A percentile compares a stretch with the other conserved stretches of the same genome.
Conservation (phyloP, 1,140 invertebrate species). For the Chelonus insularis region DNA sequence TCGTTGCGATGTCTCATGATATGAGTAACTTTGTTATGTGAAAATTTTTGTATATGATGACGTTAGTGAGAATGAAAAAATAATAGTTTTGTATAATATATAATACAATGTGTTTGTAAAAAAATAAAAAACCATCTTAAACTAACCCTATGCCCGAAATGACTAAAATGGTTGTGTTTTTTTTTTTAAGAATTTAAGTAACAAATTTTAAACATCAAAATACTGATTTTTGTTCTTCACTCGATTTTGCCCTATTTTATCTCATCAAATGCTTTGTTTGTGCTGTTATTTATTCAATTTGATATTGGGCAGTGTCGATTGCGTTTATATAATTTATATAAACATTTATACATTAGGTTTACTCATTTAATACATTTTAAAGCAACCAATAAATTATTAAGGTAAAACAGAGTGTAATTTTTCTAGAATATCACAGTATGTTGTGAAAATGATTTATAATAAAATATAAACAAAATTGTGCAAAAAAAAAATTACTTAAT, state of each 20-base stretch:
- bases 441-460: slow-evolving; percentile 1
- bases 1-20: slow-evolving; percentile 36
- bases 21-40: slow-evolving; percentile 36
- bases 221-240: slow-evolving; percentile 43
- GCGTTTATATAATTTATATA: not conserved
- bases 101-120: slow-evolving; percentile 36
- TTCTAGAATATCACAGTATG: not conserved
- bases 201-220: slow-evolving; percentile 27
- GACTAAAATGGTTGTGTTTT: slow-evolving; percentile 35
- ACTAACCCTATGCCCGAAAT: slow-evolving; percentile 31
- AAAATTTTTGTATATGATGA: slow-evolving; percentile 44
- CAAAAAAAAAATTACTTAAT: slow-evolving; percentile 13
- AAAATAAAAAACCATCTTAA: not conserved
- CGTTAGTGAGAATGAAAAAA: slow-evolving; percentile 35
- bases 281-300: slow-evolving; percentile 44
- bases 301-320: slow-evolving; percentile 23
- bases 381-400: slow-evolving; percentile 12
- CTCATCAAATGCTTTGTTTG: slow-evolving; percentile 55
- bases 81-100: slow-evolving; percentile 44
- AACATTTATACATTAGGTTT: slow-evolving; percentile 22
- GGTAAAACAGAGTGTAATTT: too few species aligned
- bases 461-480: slow-evolving; percentile 3
- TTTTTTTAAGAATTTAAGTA: slow-evolving; percentile 37
- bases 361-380: slow-evolving; percentile 39
- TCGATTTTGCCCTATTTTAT: slow-evolving; percentile 52